Evolutionary conservation across 2,888 invertebrate genomes (phyloP), one percentile per base, ranked within the genome.

Genomic region (Pediacus dermestoides): DNA sequence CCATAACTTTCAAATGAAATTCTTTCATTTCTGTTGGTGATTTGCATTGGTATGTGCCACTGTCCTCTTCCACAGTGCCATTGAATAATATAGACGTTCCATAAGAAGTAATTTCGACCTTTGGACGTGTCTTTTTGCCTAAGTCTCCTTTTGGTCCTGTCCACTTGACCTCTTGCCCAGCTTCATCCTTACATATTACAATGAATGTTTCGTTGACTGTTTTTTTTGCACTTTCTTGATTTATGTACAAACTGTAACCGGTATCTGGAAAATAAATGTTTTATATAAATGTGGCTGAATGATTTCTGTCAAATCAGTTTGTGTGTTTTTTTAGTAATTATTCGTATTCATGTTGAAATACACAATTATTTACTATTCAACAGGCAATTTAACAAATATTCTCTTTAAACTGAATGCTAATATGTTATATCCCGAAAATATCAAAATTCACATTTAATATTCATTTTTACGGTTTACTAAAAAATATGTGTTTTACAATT

Each of bases 1-100:
- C 50, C 50, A 53, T 52, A 12, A 62, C 55, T 4, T 36, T 52
- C 13, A 62, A 50, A 26, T 50, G 44, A 37, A 61, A 60, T 10
- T 39, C 35, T 11, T 50, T 50, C 8, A 39, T 42, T 4, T 60
- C 62, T 60, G 75, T 74, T 50, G 68, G 72, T 40, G 44, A 43
- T 4, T 76, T 76, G 61, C 78, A 79, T 46, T 70, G 70, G 64
- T 77, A 79, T 50, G 70, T 72, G 44, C 78, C 78, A 44, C 71
- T 70, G 59, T 78, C 77, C 39, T 72, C 71, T 46, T 72, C 66
- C 15, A 71, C 70, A 42, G 76, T 72, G 52, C 72, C 72, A 57
- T 69, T 70, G 58, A 78, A 63, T 13, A 50, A 35, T 23, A 63
- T 47, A 6, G 55, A 46, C 8, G 58, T 58, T 11, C 61, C 58